Percentiles rank a stretch among this genome's conserved stretches.
These are phyloP conservation scores for Apostichopus leukothele DNA, from an alignment of 53 echinoderm and acorn worm species.

Conservation along the genomic window DNA sequence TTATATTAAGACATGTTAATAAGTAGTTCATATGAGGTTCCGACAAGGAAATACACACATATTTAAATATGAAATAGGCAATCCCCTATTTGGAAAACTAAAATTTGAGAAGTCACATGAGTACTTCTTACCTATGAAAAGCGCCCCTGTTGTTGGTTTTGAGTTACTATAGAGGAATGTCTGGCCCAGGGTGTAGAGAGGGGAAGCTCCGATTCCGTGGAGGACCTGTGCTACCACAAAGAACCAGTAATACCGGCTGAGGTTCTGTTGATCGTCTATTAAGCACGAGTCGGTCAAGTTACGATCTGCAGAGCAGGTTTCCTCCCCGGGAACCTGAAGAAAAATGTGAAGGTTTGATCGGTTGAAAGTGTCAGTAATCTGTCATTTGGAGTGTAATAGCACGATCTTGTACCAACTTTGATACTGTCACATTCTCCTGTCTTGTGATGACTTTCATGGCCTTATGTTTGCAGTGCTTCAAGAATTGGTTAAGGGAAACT, in stretches of 20 bases:
- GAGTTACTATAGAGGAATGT: constrained; percentile 86
- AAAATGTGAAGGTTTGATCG: background rate
- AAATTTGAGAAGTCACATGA: no score
- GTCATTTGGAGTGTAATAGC: no score
- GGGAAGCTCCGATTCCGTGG: constrained; percentile 87
- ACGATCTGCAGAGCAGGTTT: constrained; percentile 54
- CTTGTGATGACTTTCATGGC: no score
- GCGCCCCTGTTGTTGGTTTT: constrained; percentile 56
- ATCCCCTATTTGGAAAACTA: no score
- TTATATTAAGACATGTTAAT: background rate
- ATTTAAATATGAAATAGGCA: no score
- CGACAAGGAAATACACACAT: no score
- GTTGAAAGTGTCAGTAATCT: no score
- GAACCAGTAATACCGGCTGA: constrained; percentile 79
- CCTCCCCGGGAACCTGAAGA: constrained; percentile 43
- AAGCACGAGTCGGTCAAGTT: constrained; percentile 23
- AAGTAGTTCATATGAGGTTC: no score
- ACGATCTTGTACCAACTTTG: no score
- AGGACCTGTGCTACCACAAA: constrained; percentile 83
- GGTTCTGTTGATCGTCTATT: constrained; percentile 49
- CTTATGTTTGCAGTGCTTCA: no score
- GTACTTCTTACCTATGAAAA: constrained; percentile 75
- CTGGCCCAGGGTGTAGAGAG: constrained; percentile 82
- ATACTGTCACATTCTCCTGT: no score
- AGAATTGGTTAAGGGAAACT: no score